These are phyloP conservation scores for Rostratula benghalensis DNA, from an alignment of 2,113 vertebrate species.

Conservation along the genomic window DNA sequence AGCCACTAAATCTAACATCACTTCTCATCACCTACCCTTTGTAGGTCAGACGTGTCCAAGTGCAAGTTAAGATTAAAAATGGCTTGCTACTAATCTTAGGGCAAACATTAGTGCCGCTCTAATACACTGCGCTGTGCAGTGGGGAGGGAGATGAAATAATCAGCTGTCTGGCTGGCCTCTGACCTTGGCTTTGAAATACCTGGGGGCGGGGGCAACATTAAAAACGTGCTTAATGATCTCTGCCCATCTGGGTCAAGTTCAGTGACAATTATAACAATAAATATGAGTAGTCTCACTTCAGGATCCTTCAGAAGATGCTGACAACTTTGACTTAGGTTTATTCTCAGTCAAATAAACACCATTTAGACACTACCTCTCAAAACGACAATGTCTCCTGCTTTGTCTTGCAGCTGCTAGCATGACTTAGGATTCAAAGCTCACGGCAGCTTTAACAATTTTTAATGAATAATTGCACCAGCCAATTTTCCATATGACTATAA, in stretches of 20 bases:
- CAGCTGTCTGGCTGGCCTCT: not conserved
- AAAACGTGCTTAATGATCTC: not conserved
- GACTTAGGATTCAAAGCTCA: not conserved
- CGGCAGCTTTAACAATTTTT: not conserved
- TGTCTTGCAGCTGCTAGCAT: not conserved
- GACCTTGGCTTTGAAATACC: slow-evolving; percentile 28
- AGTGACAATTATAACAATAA: not conserved
- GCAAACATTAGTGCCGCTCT: slow-evolving; percentile 40
- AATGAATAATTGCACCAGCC: slow-evolving; percentile 14
- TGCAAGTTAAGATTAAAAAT: slow-evolving; percentile 56
- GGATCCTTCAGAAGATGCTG: not conserved
- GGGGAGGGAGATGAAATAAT: not conserved
- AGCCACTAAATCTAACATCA: slow-evolving; percentile 53
- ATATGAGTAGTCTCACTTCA: not conserved
- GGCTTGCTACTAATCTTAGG: slow-evolving; percentile 61
- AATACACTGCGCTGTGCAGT: not conserved
- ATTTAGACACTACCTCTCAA: not conserved
- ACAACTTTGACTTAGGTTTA: not conserved
- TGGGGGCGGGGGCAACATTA: not conserved
- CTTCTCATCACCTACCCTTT: slow-evolving; percentile 46
- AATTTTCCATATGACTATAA: slow-evolving; percentile 25
- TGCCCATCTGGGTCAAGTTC: not conserved
- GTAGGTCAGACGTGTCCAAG: slow-evolving; percentile 37
- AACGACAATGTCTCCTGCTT: not conserved
- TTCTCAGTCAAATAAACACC: not conserved